Evolutionary conservation across 2,888 invertebrate genomes (phyloP).

Genomic region (Cabera pusaria): DNA sequence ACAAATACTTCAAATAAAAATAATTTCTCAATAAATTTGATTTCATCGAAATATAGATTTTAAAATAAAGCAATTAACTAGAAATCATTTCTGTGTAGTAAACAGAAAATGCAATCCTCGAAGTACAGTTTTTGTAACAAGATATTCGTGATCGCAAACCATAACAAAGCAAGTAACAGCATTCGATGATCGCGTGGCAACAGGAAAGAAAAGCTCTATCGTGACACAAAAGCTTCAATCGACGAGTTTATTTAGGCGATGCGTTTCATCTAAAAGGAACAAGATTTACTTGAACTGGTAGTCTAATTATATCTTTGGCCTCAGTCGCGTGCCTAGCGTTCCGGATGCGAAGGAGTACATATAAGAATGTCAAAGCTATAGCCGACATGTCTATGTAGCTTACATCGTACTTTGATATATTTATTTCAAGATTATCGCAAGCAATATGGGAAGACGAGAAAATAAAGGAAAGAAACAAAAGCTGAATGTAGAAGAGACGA

Average conservation of each 20-base stretch:
- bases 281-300: constrained; percentile 53
- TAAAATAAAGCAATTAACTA: no score
- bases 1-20: constrained; percentile 25
- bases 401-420: constrained; percentile 3
- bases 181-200: constrained; percentile 17
- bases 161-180: constrained; percentile 12
- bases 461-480: no score
- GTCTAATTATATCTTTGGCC: constrained; percentile 68
- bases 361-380: constrained; percentile 30
- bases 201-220: constrained; percentile 14
- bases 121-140: background rate
- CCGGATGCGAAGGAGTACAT: constrained; percentile 39
- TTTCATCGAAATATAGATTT: constrained; percentile 13
- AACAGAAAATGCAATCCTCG: no score
- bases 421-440: no score
- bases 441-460: no score
- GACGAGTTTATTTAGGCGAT: constrained; percentile 31
- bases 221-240: constrained; percentile 30
- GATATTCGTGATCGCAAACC: constrained; percentile 3
- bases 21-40: constrained; percentile 18
- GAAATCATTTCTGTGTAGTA: no score
- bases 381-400: constrained; percentile 10
- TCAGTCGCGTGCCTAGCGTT: constrained; percentile 63
- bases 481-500: no score
- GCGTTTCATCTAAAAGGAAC: constrained; percentile 44